Percentiles rank a stretch among this genome's conserved stretches.
Conservation (phyloP, 2,113 vertebrate species). For the Bettongia penicillata region DNA sequence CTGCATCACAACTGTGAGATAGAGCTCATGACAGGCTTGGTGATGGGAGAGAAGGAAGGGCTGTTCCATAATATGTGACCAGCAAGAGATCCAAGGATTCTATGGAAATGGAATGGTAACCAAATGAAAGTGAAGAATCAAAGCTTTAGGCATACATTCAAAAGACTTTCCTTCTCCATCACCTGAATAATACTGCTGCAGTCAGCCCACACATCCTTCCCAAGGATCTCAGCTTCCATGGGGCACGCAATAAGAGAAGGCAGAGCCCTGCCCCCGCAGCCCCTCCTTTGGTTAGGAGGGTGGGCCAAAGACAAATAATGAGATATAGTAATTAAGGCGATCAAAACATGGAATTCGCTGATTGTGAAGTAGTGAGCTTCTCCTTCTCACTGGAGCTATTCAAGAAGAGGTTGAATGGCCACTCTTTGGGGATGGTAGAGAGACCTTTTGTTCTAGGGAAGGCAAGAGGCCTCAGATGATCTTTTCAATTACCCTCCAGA, state of each 20-base stretch:
- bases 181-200: background rate
- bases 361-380: background rate
- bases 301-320: background rate
- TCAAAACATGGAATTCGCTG: background rate
- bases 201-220: background rate
- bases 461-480: background rate
- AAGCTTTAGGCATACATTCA: background rate
- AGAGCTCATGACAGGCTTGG: background rate
- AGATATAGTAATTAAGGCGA: background rate
- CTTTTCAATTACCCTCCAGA: background rate
- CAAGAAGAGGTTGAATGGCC: background rate
- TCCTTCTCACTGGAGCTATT: background rate
- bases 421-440: background rate
- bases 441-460: background rate
- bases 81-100: background rate
- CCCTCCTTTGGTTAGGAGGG: background rate
- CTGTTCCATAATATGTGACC: background rate
- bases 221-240: background rate
- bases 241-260: background rate
- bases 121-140: background rate
- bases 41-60: background rate
- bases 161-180: background rate
- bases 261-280: background rate
- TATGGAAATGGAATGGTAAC: background rate
- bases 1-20: background rate